Evolutionary conservation across 2,797 vertebrate species (phyloP).

Genomic region (Myotis myotis): DNA sequence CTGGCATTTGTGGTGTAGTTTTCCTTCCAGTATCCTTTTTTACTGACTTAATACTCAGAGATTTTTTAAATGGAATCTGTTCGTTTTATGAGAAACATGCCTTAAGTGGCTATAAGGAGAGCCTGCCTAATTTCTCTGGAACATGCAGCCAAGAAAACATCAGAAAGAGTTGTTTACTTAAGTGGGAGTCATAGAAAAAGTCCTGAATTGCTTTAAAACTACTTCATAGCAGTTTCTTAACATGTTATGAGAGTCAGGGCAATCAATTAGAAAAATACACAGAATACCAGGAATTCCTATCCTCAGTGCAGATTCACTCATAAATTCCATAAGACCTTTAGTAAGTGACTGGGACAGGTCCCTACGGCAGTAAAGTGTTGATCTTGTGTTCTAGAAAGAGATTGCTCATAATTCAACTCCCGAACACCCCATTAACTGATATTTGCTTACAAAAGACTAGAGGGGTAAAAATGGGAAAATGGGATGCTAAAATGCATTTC

Average conservation of each 20-base stretch:
- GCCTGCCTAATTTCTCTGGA: not conserved
- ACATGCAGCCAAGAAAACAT: not conserved
- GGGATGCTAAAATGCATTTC: not conserved
- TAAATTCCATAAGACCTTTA: not conserved
- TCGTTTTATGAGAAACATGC: constrained; percentile 6
- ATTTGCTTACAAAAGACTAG: not conserved
- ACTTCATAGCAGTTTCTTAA: not conserved
- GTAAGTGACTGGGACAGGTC: not conserved
- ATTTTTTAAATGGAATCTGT: not conserved
- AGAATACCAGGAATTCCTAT: not conserved
- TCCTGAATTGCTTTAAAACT: constrained; percentile 36
- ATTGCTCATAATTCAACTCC: not conserved
- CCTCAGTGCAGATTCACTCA: not conserved
- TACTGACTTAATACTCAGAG: not conserved
- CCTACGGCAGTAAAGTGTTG: not conserved
- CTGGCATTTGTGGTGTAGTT: not conserved
- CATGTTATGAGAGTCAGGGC: not conserved
- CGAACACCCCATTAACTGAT: not conserved
- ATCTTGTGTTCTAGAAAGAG: constrained; percentile 16
- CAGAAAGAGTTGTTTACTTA: constrained; percentile 38
- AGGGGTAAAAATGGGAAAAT: not conserved
- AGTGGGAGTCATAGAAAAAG: constrained; percentile 41
- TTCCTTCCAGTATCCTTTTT: constrained; percentile 18
- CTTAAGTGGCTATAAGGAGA: not conserved
- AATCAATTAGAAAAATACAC: not conserved